Percentiles rank a stretch among this genome's conserved stretches.
Evolutionary conservation across 2,797 vertebrate genomes (phyloP).

Genomic region (Halcyon smyrnensis): DNA sequence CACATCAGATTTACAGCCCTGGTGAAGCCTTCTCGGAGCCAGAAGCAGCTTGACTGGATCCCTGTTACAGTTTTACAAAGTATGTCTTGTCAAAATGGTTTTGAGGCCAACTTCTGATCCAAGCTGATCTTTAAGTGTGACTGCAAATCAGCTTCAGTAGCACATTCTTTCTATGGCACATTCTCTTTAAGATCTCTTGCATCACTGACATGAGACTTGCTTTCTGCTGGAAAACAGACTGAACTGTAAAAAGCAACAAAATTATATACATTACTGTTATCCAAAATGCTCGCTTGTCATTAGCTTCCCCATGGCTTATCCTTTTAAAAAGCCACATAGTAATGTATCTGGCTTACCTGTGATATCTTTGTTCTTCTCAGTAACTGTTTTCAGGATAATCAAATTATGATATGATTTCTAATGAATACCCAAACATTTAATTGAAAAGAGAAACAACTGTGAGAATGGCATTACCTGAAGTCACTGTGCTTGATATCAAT

Average conservation of each 20-base stretch:
- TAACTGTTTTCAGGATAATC: not conserved
- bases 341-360: not conserved
- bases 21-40: not conserved
- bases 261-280: not conserved
- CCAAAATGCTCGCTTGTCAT: not conserved
- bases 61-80: not conserved
- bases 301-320: not conserved
- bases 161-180: not conserved
- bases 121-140: not conserved
- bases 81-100: not conserved
- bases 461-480: not conserved
- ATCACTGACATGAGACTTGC: not conserved
- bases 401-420: not conserved
- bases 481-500: not conserved
- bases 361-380: not conserved
- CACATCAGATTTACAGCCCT: not conserved
- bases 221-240: not conserved
- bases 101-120: not conserved
- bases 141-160: not conserved
- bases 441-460: not conserved
- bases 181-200: not conserved
- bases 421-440: not conserved
- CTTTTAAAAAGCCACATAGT: not conserved
- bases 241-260: not conserved
- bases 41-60: slow-evolving; percentile 17